phyloP scores from a whole-genome alignment of 1,140 invertebrate species.

The Hyles vespertilio region DNA sequence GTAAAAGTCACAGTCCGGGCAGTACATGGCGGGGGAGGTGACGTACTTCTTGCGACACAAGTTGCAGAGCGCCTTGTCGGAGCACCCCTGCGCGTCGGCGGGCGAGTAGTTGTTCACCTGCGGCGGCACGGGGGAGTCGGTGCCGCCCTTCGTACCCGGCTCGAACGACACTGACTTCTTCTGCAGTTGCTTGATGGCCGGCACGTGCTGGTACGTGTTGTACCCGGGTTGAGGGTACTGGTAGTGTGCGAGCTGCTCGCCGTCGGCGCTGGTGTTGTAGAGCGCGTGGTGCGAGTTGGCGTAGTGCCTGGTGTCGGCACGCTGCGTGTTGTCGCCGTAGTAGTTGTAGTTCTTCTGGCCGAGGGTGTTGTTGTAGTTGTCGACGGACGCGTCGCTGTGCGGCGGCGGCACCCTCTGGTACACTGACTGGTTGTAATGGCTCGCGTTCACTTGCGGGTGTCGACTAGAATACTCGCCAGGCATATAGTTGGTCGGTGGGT shows the following conservation, averaged over 20 bases:
- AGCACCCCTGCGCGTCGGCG: slow-evolving; percentile 16
- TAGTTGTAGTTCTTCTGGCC: slow-evolving; percentile 56
- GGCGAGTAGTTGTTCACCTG: slow-evolving; percentile 59
- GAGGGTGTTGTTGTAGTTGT: slow-evolving; percentile 55
- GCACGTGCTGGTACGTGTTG: slow-evolving; percentile 77
- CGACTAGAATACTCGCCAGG: slow-evolving; percentile 68
- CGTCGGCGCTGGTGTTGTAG: slow-evolving; percentile 38
- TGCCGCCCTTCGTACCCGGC: slow-evolving; percentile 78
- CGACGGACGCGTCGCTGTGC: slow-evolving; percentile 63
- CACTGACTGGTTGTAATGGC: slow-evolving; percentile 63
- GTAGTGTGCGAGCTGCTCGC: slow-evolving; percentile 35
- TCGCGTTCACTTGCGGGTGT: slow-evolving; percentile 54
- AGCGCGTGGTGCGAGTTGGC: slow-evolving; percentile 46
- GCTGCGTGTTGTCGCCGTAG: slow-evolving; percentile 45
- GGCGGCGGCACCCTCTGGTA: slow-evolving; percentile 77
- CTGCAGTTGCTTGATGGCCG: slow-evolving; percentile 73
- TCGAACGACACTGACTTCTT: slow-evolving; percentile 83
- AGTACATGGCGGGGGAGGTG: slow-evolving; percentile 85
- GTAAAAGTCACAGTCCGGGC: slow-evolving; percentile 93
- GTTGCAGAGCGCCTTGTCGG: slow-evolving; percentile 82
- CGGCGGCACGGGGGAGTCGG: slow-evolving; percentile 73
- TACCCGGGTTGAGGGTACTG: slow-evolving; percentile 69
- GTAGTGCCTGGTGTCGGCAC: slow-evolving; percentile 44
- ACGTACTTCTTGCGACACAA: slow-evolving; percentile 90
- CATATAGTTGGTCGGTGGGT: slow-evolving; percentile 67